Conservation (phyloP, 2,888 invertebrate species). For the Pemphredon lugubris region DNA sequence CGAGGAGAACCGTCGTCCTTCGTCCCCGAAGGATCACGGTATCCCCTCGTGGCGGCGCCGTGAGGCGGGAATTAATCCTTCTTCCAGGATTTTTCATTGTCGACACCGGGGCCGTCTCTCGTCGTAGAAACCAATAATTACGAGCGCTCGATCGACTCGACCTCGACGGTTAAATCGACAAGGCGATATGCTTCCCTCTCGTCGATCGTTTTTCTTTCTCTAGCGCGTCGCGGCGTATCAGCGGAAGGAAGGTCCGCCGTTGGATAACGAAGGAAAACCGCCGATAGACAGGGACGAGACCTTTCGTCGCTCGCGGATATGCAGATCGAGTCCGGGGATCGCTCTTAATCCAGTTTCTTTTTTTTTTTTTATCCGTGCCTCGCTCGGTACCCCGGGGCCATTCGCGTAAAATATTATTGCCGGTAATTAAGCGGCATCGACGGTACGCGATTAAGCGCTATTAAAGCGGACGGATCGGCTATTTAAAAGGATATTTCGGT, state of each 20-base stretch:
- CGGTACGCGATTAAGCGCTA: slow-evolving; percentile 34
- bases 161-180: slow-evolving; percentile 53
- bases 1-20: slow-evolving; percentile 21
- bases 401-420: slow-evolving; percentile 9
- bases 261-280: slow-evolving; percentile 52
- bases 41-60: slow-evolving; percentile 20
- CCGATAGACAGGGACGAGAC: slow-evolving; percentile 1
- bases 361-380: too few species aligned
- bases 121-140: slow-evolving; percentile 66
- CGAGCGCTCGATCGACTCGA: slow-evolving; percentile 61
- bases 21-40: slow-evolving; percentile 14
- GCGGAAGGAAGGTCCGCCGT: slow-evolving; percentile 30
- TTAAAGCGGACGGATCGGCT: slow-evolving; percentile 7
- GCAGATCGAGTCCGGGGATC: not conserved
- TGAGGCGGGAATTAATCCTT: slow-evolving; percentile 66
- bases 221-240: slow-evolving; percentile 23
- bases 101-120: slow-evolving; percentile 58
- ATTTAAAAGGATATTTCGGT: not conserved
- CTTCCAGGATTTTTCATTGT: slow-evolving; percentile 67
- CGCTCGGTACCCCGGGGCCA: too few species aligned
- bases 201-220: slow-evolving; percentile 25
- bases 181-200: slow-evolving; percentile 30
- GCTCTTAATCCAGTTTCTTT: slow-evolving; percentile 2
- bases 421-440: too few species aligned
- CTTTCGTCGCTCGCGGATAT: not conserved